Evolutionary conservation across 2,888 invertebrate genomes (phyloP), one percentile per base, ranked within the genome.

Genomic region (Meiosimyza decipiens): DNA sequence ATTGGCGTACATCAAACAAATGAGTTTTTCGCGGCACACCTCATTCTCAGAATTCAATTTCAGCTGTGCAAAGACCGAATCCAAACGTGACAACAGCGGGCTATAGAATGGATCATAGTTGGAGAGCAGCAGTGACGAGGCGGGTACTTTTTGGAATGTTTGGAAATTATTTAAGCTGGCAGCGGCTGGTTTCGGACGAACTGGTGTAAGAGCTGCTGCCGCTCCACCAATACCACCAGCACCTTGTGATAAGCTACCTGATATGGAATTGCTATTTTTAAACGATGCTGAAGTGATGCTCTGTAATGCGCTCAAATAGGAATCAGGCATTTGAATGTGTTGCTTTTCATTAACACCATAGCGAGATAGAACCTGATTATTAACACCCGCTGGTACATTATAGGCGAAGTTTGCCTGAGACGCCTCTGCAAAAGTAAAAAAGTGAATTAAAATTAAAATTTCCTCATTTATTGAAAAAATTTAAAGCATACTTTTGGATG

Each of bases 31-130:
- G 15, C 95, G 88, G 82, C 96, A 96, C 0, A 90, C 87, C 87
- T 95, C 91, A 78, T 91, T 89, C 77, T 90, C 90, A 1, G 90
- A 90, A 1, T 90, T 89, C 22, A 92, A 88, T 54, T 94, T 94
- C 76, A 92, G 84, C 84, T 90, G 91, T 63, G 93, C 92, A 86
- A 95, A 95, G 60, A 95, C 94, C 0, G 94, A 92, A 80, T 95
- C 96, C 71, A 96, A 89, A 16, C 96, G 89, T 0, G 95, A 96
- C 16, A 96, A 86, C 33, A 96, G 84, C 0, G 96, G 96, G 76
- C 95, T 95, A 86, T 96, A 96, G 88, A 96, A 96, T 0, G 96
- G 95, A 84, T 96, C 96, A 86, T 95, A 96, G 86, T 94, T 94
- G 77, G 94, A 94, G 72, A 95, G 88, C 68, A 95, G 89, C 85